These are phyloP conservation scores for Ifrita kowaldi DNA, from an alignment of 2,113 vertebrate species.

Conservation along the genomic window DNA sequence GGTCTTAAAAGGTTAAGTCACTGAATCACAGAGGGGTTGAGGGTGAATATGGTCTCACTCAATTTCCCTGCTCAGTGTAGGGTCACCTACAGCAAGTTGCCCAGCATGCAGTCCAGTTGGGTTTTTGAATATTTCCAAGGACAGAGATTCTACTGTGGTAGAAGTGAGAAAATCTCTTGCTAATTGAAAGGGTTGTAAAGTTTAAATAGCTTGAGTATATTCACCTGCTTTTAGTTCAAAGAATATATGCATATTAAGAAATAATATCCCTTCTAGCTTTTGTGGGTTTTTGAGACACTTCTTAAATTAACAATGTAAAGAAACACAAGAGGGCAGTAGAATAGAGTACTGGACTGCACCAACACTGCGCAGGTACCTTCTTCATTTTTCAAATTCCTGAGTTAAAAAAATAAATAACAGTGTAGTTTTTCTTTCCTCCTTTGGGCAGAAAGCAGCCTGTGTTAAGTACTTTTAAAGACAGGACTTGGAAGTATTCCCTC, in stretches of 20 bases:
- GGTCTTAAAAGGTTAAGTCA: background rate
- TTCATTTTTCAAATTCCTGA: background rate
- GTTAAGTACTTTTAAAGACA: background rate
- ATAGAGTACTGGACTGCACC: background rate
- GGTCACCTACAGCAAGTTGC: background rate
- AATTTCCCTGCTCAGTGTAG: background rate
- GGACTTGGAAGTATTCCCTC: background rate
- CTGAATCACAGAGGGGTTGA: background rate
- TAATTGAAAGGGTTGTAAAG: background rate
- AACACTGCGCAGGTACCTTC: background rate
- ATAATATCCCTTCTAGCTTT: background rate
- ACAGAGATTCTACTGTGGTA: rapidly evolving
- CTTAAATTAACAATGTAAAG: background rate
- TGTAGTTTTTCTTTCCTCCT: background rate
- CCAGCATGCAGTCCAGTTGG: background rate
- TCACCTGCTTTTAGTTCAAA: background rate
- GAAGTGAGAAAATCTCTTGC: background rate
- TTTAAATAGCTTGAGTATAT: background rate
- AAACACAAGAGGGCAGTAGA: background rate
- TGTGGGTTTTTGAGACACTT: background rate
- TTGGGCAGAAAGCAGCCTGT: background rate
- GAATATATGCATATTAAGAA: background rate
- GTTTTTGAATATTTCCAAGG: background rate
- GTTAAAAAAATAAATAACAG: background rate
- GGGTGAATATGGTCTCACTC: background rate